Base-by-base conservation (phyloP, 2,888 invertebrate species). In the Eilema caniola region DNA sequence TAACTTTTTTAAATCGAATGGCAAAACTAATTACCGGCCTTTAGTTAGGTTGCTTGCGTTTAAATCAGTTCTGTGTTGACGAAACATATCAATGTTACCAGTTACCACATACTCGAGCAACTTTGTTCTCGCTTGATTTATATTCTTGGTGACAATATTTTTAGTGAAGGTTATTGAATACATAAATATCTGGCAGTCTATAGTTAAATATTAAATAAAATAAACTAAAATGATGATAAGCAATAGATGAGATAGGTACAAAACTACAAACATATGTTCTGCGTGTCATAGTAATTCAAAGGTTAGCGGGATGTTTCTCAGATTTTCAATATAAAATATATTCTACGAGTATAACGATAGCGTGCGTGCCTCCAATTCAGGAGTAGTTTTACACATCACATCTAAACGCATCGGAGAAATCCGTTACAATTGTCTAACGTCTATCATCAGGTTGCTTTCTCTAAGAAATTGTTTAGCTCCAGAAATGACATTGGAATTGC, bases 401-500 rank as follows among this genome's bases (percentile, higher is more conserved):
- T 74, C 25, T 31, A 31, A 77, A 80, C 74, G 80, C 85, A 86
- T 86, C 76, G 88, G 90, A 86, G 91, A 90, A 91, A 91, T 87
- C 89, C 86, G 90, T 87, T 89, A 89, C 82, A 84, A 82, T 81
- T 80, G 71, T 79, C 80, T 75, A 78, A 79, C 84, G 83, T 83
- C 84, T 79, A 86, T 82, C 86, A 84, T 80, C 82, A 83, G 81
- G 74, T 80, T 84, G 86, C 88, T 91, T 91, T 91, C 91, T 89
- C 88, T 79, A 75, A 77, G 78, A 81, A 81, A 86, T 83, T 82
- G 82, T 82, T 79, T 72, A 78, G 73, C 84, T 83, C 83, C 85
- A 85, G 82, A 85, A 82, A 81, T 71, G 66, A 81, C 77, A 80
- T 78, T 80, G 80, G 79, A 83, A 83, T 84, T 83, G 83, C 79